A percentile compares a stretch with the other conserved stretches of the same genome.
Evolutionary conservation across 2,888 invertebrate genomes (phyloP).

Genomic region (Anagyrus pseudococci): DNA sequence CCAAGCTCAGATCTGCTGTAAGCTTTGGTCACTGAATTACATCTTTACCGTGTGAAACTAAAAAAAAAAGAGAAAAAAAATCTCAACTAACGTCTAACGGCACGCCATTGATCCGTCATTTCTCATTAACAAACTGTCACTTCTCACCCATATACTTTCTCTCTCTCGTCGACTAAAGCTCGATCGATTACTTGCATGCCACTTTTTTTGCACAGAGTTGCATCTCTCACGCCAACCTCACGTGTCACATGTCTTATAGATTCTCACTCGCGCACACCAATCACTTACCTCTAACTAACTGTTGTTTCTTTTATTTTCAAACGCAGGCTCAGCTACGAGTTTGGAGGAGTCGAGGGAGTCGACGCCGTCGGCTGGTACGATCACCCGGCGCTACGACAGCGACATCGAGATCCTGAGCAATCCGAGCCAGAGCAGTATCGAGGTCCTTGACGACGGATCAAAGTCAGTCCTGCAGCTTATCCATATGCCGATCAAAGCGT

Average conservation of each 20-base stretch:
- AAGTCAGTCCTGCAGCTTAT: constrained; percentile 54
- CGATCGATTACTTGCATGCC: no score
- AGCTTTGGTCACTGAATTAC: constrained; percentile 53
- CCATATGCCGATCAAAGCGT: constrained; percentile 17
- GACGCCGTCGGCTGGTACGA: constrained; percentile 54
- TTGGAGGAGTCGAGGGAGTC: constrained; percentile 59
- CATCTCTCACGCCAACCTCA: no score
- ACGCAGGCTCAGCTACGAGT: constrained; percentile 60
- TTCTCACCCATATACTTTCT: no score
- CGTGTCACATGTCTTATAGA: no score
- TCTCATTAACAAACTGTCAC: no score
- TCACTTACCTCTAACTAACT: no score
- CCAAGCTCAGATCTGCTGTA: constrained; percentile 59
- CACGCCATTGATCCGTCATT: no score
- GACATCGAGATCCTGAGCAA: constrained; percentile 76
- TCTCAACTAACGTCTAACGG: no score
- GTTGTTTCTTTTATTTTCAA: not conserved
- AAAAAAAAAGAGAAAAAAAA: constrained; percentile 19
- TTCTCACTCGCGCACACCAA: no score
- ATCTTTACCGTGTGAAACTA: constrained; percentile 28
- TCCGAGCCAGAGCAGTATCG: constrained; percentile 76
- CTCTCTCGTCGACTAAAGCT: no score
- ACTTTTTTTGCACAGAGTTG: no score
- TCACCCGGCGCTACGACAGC: constrained; percentile 65
- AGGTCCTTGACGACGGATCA: constrained; percentile 66